Base-by-base conservation (phyloP, 1,140 invertebrate genomes). In the Orius insidiosus region DNA sequence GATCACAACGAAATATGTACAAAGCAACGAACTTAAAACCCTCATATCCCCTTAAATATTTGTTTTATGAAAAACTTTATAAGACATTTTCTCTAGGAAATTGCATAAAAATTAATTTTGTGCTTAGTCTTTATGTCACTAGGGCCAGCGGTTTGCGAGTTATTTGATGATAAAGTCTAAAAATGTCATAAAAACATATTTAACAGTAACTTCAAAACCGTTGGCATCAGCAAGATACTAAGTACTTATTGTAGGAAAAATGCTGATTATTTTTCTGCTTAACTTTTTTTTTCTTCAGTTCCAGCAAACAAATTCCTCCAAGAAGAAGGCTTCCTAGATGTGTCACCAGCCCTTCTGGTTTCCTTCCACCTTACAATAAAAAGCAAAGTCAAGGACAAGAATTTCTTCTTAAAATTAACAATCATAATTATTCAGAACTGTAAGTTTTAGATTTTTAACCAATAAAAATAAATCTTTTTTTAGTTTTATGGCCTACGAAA, bases 371-470 rank as follows among this genome's bases (percentile, higher is more conserved):
- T 0, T 95, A 85, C 64, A 80, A 76, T 52, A 63, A 65, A 19
- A 71, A 73, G 39, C 79, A 89, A 58, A 80, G 85, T 15, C 68
- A 74, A 49, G 86, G 87, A 7, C 89, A 93, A 61, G 74, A 85
- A 55, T 74, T 87, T 54, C 69, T 95, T 14, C 81, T 85, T 61
- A 71, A 68, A 36, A 75, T 93, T 36, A 90, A 87, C 60, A 69
- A 76, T 48, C 68, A 73, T 44, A 76, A 85, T 56, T 82, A 79
- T 58, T 63, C 63, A 13, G 88, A 93, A 66, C 69, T 80, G 66
- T 72, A 54, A 63, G 65, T 63, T 49, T 14, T 10, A 13, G 11
- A 36, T 5, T n/a, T 5, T 36, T 33, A 33, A n/a, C 6, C 32
- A n/a, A 33, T 33, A 15, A 8, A 24, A 38, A n/a, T 49, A 1